Percentiles rank a stretch among this genome's conserved stretches.
phyloP scores from a whole-genome alignment of 1,140 invertebrate genomes.

The Anagrus nilaparvatae region DNA sequence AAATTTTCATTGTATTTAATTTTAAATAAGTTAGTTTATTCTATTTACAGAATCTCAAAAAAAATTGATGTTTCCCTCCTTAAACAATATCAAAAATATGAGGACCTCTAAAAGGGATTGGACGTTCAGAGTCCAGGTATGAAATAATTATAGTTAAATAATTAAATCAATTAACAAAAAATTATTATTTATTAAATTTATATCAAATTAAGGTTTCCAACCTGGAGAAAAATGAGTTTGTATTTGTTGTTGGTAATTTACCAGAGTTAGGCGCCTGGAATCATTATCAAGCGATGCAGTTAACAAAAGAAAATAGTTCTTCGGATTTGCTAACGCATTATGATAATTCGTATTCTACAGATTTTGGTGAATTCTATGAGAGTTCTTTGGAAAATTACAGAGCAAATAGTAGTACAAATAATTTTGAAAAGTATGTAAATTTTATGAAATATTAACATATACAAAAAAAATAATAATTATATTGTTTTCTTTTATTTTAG shows the following conservation, averaged over 20 bases:
- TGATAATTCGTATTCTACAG: slow-evolving; percentile 28
- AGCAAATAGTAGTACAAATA: slow-evolving; percentile 22
- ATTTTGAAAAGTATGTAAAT: slow-evolving; percentile 26
- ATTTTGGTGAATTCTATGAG: slow-evolving; percentile 23
- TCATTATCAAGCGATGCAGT: slow-evolving; percentile 37
- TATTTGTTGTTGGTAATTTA: slow-evolving; percentile 39
- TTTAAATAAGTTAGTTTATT: no score
- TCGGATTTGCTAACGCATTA: slow-evolving; percentile 26
- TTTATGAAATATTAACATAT: neutral
- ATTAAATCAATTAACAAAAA: neutral
- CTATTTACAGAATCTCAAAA: no score
- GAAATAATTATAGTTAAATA: neutral
- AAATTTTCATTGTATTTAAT: no score
- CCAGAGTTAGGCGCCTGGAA: slow-evolving; percentile 40
- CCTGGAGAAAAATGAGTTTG: slow-evolving; percentile 36
- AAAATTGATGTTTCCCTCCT: no score
- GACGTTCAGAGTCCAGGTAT: slow-evolving; percentile 40
- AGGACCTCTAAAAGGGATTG: slow-evolving; percentile 36
- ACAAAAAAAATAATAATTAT: neutral
- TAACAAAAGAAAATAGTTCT: slow-evolving; percentile 29
- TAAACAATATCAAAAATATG: slow-evolving; percentile 23
- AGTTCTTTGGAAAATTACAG: slow-evolving; percentile 20
- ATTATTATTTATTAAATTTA: slow-evolving; percentile 4
- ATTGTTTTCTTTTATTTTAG: slow-evolving; percentile 25
- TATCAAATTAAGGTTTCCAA: slow-evolving; percentile 26